Percentiles rank a stretch among this genome's conserved stretches.
These are phyloP conservation scores for Cryptotis parvus DNA, from an alignment of 2,113 vertebrate species.

Conservation along the genomic window DNA sequence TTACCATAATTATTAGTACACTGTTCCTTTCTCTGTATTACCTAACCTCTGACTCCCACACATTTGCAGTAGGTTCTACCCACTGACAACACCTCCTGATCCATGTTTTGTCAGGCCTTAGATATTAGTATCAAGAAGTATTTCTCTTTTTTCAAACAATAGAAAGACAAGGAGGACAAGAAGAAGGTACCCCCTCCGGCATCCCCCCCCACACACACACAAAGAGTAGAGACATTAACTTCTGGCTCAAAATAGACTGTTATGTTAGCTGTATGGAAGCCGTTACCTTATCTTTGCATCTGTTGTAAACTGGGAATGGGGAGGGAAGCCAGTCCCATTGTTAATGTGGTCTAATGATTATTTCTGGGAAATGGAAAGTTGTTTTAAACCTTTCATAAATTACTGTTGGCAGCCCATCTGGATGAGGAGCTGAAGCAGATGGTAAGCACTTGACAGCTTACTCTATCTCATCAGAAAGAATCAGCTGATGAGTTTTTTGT, in stretches of 20 bases:
- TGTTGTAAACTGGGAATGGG: slow-evolving; percentile 3
- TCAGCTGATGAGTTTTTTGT: slow-evolving; percentile 68
- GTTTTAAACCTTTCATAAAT: slow-evolving; percentile 75
- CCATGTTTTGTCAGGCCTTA: too few relatives aligned
- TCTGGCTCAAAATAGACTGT: slow-evolving; percentile 53
- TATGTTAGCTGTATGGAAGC: slow-evolving; percentile 43
- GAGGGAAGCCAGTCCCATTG: slow-evolving; percentile 56
- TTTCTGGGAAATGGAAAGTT: slow-evolving; percentile 55
- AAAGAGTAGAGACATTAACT: slow-evolving; percentile 63
- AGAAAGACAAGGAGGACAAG: background rate
- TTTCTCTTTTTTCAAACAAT: slow-evolving; percentile 26
- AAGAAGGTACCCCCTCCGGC: too few relatives aligned
- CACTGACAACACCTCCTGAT: too few relatives aligned
- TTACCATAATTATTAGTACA: too few relatives aligned
- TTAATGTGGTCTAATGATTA: slow-evolving; percentile 68
- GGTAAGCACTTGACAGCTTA: slow-evolving; percentile 65
- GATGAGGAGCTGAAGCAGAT: slow-evolving; percentile 74
- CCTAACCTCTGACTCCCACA: too few relatives aligned
- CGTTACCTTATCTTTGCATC: slow-evolving; percentile 18
- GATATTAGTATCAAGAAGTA: too few relatives aligned
- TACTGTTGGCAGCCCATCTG: slow-evolving; percentile 79
- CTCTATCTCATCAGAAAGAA: slow-evolving; percentile 64
- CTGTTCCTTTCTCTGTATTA: too few relatives aligned
- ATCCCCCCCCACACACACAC: too few relatives aligned
- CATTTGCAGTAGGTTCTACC: too few relatives aligned